Base-by-base conservation (phyloP, 2,888 invertebrate genomes). In the Torymus tubicola region DNA sequence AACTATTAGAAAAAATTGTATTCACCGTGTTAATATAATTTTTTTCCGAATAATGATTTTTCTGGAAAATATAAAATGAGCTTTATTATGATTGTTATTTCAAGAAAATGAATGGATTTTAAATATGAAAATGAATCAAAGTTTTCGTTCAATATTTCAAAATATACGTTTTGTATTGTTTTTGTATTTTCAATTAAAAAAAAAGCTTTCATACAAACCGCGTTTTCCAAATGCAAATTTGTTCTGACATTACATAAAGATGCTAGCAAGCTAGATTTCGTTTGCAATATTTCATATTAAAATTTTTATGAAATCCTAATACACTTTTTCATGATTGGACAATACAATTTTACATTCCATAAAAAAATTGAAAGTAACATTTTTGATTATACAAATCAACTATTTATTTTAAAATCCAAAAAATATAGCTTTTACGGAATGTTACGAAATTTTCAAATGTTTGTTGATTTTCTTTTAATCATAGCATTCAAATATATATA, bases 311-410 rank as follows among this genome's bases (percentile, higher is more conserved):
- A 42, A 42, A 42, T 42, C 42, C 42, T 42, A 42, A 42, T 42
- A 42, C 42, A 42, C 42, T 61, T 53, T 63, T 50, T 58, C 73
- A 14, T 12, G 50, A 79, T 68, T 73, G 67, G 60, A 58, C 13
- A 73, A 24, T 78, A 70, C 50, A 58, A 16, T 75, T 74, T 80
- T 75, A 80, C 75, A 75, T 75, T 80, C 80, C 75, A 80, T 1
- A 31, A 63, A 53, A 2, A 61, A 42, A 72, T 55, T 53, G 8
- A 69, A 63, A 63, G 55, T 55, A 18, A 61, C 60, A 55, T 55
- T 24, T 55, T 74, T 24, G 42, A 57, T 18, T 50, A 14, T 16
- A 42, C 42, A 42, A 16, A 14, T 24, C 16, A 55, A 16, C 24
- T 12, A 12, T 16, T 53, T 63, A 31, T 18, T 68, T 55, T 55